These are phyloP conservation scores for Trinectes maculatus DNA, from an alignment of 2,113 vertebrate genomes.

Conservation along the genomic window DNA sequence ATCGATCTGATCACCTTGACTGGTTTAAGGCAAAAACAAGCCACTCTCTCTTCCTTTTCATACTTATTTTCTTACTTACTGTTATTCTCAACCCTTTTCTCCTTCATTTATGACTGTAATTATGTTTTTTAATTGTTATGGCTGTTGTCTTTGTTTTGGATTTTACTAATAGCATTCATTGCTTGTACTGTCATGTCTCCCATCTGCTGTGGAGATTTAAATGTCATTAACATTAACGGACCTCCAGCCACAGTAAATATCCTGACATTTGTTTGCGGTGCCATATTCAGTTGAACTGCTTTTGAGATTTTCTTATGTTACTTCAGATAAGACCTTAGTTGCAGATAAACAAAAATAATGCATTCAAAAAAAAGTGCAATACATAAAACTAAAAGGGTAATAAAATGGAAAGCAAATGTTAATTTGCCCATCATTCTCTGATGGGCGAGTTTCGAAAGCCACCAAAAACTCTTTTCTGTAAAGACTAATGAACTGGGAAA, in stretches of 20 bases:
- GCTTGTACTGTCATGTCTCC: conserved; percentile 20
- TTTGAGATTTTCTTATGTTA: neutral
- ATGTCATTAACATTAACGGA: conserved; percentile 47
- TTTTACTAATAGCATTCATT: conserved; percentile 27
- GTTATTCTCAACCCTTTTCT: neutral
- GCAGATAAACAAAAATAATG: neutral
- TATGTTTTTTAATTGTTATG: conserved; percentile 10
- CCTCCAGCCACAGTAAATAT: conserved; percentile 31
- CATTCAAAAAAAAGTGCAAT: no score
- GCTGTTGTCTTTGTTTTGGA: conserved; percentile 8
- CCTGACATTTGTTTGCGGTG: conserved; percentile 17
- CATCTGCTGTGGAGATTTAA: conserved; percentile 53
- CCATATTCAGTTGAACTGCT: conserved; percentile 6
- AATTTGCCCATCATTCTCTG: neutral
- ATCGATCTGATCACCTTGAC: neutral
- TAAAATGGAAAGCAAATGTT: conserved; percentile 7
- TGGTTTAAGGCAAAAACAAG: neutral
- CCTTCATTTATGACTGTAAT: neutral
- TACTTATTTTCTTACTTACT: neutral
- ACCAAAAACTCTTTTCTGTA: neutral
- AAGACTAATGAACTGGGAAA: no score
- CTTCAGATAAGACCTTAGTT: conserved; percentile 6
- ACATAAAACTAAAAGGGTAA: neutral
- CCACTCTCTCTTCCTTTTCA: no score
- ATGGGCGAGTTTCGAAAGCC: neutral